Evolutionary conservation across 2,888 invertebrate species (phyloP).

Genomic region (Acholoe squamosa): DNA sequence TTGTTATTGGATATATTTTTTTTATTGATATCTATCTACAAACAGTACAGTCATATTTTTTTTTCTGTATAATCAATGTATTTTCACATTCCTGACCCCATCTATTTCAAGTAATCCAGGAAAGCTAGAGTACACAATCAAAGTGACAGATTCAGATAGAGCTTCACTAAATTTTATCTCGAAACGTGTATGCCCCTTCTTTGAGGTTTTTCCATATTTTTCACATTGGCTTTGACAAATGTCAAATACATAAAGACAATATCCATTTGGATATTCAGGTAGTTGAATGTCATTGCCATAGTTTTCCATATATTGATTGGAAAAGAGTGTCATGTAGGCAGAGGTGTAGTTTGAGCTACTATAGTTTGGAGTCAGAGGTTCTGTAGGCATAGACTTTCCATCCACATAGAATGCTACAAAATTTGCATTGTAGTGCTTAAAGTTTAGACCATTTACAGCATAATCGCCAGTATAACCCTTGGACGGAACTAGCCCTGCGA

Average conservation of each 20-base stretch:
- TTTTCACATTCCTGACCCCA: neutral
- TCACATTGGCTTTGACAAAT: neutral
- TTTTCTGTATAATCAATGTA: no score
- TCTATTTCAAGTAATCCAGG: constrained; percentile 24
- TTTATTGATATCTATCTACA: no score
- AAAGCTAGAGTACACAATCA: constrained; percentile 33
- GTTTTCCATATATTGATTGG: neutral
- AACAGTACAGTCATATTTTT: no score
- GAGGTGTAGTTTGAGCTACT: neutral
- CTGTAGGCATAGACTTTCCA: neutral
- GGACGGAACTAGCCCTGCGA: neutral
- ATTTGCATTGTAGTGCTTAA: neutral
- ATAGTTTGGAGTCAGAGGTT: constrained; percentile 43
- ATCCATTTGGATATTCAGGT: neutral
- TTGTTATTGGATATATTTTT: no score
- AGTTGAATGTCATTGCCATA: constrained; percentile 6
- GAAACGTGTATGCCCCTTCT: constrained; percentile 46
- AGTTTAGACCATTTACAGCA: constrained; percentile 5
- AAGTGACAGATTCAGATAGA: neutral
- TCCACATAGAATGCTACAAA: constrained; percentile 39
- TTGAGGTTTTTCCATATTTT: neutral
- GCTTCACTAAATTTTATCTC: neutral
- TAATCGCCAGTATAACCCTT: constrained; percentile 14
- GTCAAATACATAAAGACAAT: constrained; percentile 46
- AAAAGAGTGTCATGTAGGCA: neutral